These are phyloP conservation scores for Troides helena DNA, from an alignment of 2,888 invertebrate species.

Conservation along the genomic window DNA sequence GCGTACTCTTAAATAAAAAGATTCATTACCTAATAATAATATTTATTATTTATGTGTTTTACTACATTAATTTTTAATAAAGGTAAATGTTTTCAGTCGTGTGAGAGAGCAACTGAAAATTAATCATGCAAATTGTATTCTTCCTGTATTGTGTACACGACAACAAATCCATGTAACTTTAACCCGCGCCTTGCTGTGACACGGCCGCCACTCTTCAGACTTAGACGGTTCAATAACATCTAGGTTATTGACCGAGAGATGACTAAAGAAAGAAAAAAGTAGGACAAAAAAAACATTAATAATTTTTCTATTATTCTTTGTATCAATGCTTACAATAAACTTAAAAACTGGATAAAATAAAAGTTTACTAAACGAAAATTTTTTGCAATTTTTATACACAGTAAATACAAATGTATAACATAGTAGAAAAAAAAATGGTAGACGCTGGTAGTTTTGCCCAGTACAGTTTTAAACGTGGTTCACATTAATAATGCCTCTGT, in stretches of 20 bases:
- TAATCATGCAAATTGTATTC: conserved; percentile 1
- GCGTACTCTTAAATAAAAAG: too few relatives aligned
- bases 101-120: neutral
- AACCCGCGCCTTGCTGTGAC: conserved; percentile 23
- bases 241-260: conserved; percentile 47
- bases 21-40: too few relatives aligned
- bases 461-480: neutral
- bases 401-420: neutral
- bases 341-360: too few relatives aligned
- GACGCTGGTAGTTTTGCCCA: neutral
- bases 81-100: too few relatives aligned
- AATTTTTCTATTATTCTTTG: neutral
- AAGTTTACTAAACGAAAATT: too few relatives aligned
- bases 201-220: conserved; percentile 26
- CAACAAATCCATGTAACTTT: conserved; percentile 4
- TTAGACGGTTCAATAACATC: conserved; percentile 46
- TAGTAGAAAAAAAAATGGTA: neutral
- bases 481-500: neutral
- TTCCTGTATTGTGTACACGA: neutral
- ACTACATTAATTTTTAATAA: too few relatives aligned
- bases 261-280: conserved; percentile 37
- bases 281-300: conserved; percentile 17
- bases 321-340: too few relatives aligned
- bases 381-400: neutral
- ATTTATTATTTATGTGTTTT: too few relatives aligned